A percentile compares a stretch with the other conserved stretches of the same genome.
Conservation (phyloP, 2,888 invertebrate species). For the Parapristionchus giblindavisi region DNA sequence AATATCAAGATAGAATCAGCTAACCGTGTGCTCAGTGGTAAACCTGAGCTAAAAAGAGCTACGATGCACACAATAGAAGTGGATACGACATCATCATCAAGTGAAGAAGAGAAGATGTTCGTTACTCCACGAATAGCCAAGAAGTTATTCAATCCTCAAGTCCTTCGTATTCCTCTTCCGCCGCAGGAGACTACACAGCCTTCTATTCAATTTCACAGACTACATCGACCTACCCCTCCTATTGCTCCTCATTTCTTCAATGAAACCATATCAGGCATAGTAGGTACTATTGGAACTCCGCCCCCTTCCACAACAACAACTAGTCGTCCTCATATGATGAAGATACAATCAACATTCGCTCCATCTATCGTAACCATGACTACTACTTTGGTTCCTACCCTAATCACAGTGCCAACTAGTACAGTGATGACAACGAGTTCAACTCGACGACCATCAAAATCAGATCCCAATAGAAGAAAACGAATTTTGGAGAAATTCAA, state of each 20-base stretch:
- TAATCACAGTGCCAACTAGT: slow-evolving; percentile 12
- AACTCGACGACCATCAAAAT: too few species aligned
- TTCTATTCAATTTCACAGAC: not conserved
- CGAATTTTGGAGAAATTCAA: not conserved
- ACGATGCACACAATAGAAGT: slow-evolving; percentile 26
- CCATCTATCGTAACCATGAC: slow-evolving; percentile 7
- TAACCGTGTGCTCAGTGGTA: slow-evolving; percentile 4
- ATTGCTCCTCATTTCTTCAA: slow-evolving; percentile 1
- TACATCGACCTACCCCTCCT: slow-evolving; percentile 3
- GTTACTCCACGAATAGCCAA: not conserved
- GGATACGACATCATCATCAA: not conserved
- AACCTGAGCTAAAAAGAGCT: too few species aligned
- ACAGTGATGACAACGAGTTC: slow-evolving; percentile 4
- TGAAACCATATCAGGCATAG: not conserved
- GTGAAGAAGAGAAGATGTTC: slow-evolving; percentile 23
- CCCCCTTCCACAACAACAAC: slow-evolving; percentile 10
- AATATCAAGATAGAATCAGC: slow-evolving; percentile 15
- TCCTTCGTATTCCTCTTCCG: not conserved
- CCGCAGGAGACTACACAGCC: not conserved
- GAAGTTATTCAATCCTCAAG: slow-evolving; percentile 15
- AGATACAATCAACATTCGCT: slow-evolving; percentile 13
- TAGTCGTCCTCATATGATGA: not conserved
- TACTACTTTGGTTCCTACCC: not conserved
- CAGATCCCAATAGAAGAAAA: not conserved
- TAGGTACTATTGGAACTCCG: not conserved